phyloP scores from a whole-genome alignment of 2,113 vertebrate genomes.

The Tonatia bakeri region DNA sequence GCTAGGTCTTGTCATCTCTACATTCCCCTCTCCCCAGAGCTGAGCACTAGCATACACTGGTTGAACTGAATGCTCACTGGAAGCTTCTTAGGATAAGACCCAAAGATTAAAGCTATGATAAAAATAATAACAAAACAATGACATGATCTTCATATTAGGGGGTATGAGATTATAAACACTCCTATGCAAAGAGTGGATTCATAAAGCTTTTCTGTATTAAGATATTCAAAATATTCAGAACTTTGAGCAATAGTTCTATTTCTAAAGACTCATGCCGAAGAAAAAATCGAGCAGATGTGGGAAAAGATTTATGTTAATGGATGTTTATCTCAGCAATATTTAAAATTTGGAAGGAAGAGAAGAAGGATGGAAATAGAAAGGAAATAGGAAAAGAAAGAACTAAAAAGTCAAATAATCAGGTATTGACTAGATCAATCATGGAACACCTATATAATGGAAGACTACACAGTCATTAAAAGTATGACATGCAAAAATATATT shows the following conservation, averaged over 20 bases:
- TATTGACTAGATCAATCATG: neutral
- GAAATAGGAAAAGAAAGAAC: neutral
- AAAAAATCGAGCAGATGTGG: neutral
- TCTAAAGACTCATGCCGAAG: neutral
- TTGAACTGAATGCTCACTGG: neutral
- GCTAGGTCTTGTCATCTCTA: neutral
- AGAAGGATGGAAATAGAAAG: neutral
- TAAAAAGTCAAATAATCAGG: neutral
- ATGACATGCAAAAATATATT: neutral
- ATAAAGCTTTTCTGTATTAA: neutral
- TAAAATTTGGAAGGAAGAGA: neutral
- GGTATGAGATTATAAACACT: neutral
- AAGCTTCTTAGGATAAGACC: neutral
- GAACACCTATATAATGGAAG: neutral
- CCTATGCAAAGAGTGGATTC: neutral
- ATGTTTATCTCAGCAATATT: neutral
- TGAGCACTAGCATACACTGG: neutral
- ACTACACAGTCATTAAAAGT: neutral
- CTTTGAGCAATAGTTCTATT: neutral
- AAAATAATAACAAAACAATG: neutral
- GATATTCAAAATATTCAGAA: neutral
- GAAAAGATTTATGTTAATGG: neutral
- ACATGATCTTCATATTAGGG: neutral
- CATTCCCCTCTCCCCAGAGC: neutral
- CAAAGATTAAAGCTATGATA: neutral